Evolutionary conservation across 2,888 invertebrate genomes (phyloP).

Genomic region (Cosmorhoe ocellata): DNA sequence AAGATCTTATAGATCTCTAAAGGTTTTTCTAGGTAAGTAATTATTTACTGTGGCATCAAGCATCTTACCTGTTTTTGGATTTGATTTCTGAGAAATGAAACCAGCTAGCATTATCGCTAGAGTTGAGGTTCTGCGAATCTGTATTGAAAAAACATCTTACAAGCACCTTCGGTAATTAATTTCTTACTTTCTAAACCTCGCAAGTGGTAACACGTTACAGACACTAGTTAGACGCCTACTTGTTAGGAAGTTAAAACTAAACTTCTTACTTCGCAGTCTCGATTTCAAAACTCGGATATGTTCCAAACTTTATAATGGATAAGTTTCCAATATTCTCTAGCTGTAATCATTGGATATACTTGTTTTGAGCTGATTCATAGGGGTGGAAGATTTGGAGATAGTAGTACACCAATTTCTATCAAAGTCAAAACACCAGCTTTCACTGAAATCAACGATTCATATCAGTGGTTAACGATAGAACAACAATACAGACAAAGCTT

Average conservation of each 20-base stretch:
- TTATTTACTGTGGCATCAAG: no score
- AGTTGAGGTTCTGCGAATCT: not conserved
- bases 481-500: no score
- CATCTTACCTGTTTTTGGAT: no score
- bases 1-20: no score
- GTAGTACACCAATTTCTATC: no score
- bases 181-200: constrained; percentile 9
- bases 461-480: no score
- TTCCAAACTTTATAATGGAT: constrained; percentile 30
- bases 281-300: constrained; percentile 32
- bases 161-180: not conserved
- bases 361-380: constrained; percentile 2
- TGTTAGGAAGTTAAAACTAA: constrained; percentile 34
- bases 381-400: no score
- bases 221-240: constrained; percentile 27
- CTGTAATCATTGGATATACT: not conserved
- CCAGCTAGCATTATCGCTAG: no score
- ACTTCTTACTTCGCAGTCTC: constrained; percentile 31
- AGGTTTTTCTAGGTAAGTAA: no score
- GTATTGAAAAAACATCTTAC: not conserved
- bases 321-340: constrained; percentile 18
- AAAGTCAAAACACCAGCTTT: no score
- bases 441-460: no score
- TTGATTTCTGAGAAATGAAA: no score
- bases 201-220: constrained; percentile 22